These are phyloP conservation scores for Parasteatoda lunata DNA, from an alignment of 2,888 invertebrate genomes.

Conservation along the genomic window DNA sequence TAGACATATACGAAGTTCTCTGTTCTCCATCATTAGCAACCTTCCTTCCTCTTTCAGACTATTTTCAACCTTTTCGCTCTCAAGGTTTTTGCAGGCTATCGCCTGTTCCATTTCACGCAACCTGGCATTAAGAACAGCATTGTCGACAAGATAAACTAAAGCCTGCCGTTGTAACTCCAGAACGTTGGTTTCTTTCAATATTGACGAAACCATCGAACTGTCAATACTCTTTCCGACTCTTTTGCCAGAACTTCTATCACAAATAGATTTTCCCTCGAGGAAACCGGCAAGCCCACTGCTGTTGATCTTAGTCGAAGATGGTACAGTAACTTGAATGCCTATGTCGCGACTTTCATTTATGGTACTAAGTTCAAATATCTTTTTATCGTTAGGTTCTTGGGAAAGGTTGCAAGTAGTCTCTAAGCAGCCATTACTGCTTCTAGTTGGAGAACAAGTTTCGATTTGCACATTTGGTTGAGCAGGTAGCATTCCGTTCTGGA, in stretches of 20 bases:
- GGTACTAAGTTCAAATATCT: not conserved
- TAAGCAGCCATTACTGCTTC: not conserved
- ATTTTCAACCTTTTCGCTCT: slow-evolving; percentile 49
- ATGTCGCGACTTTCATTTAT: not conserved
- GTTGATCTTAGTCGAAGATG: slow-evolving; percentile 13
- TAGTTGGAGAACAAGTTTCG: not conserved
- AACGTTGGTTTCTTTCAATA: slow-evolving; percentile 70
- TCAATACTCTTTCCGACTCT: slow-evolving; percentile 36
- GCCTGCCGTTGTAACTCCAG: slow-evolving; percentile 71
- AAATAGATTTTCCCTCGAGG: slow-evolving; percentile 26
- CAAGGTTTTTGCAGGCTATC: slow-evolving; percentile 23
- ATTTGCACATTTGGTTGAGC: not conserved
- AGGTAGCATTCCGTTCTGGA: slow-evolving; percentile 4
- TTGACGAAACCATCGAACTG: slow-evolving; percentile 54
- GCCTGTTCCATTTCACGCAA: slow-evolving; percentile 42
- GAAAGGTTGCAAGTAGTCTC: not conserved
- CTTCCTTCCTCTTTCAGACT: slow-evolving; percentile 53
- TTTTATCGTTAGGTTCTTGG: not conserved
- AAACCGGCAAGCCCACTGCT: not conserved
- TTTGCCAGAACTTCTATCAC: slow-evolving; percentile 16
- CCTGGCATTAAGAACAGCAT: slow-evolving; percentile 69
- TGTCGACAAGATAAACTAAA: slow-evolving; percentile 71
- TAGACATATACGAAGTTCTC: slow-evolving; percentile 47
- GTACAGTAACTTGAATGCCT: slow-evolving; percentile 10
- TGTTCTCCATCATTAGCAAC: slow-evolving; percentile 59